A percentile compares a stretch with the other conserved stretches of the same genome.
phyloP scores from a whole-genome alignment of 2,888 invertebrate genomes.

The Barypeithes pellucidus region DNA sequence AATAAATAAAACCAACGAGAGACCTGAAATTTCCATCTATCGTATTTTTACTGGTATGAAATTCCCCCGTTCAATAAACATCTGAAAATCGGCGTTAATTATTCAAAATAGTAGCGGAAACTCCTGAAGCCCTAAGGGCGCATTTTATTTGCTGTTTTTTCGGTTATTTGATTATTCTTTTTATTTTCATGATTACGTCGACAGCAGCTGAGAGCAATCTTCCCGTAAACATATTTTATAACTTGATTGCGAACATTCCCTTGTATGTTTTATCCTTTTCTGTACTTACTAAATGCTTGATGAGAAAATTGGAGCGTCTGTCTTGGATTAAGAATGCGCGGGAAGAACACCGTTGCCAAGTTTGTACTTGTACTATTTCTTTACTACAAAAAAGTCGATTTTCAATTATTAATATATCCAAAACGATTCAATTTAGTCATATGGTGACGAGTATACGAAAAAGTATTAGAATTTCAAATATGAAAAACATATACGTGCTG shows the following conservation, averaged over 20 bases:
- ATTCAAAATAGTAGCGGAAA: conserved; percentile 10
- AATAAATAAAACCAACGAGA: conserved; percentile 4
- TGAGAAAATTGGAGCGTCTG: conserved; percentile 1
- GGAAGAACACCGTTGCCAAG: conserved; percentile 10
- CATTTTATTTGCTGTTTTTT: conserved; percentile 25
- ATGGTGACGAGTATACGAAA: no score
- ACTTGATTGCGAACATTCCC: background rate
- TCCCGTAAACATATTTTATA: background rate
- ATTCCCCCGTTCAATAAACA: conserved; percentile 7
- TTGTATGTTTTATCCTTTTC: conserved; percentile 8
- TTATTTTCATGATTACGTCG: conserved; percentile 17
- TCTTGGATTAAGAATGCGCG: conserved; percentile 22
- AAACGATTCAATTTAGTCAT: no score
- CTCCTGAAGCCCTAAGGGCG: background rate
- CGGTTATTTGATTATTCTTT: conserved; percentile 21
- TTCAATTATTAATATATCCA: no score
- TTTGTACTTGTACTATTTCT: background rate
- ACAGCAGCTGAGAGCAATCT: conserved; percentile 24
- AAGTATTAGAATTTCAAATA: no score
- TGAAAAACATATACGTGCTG: no score
- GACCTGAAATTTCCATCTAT: background rate
- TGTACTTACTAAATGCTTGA: no score
- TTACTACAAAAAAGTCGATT: no score
- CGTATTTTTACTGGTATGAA: conserved; percentile 1
- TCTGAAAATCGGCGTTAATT: conserved; percentile 24